These are phyloP conservation scores for Archilochus colubris DNA, from an alignment of 2,113 vertebrate species.

Conservation along the genomic window DNA sequence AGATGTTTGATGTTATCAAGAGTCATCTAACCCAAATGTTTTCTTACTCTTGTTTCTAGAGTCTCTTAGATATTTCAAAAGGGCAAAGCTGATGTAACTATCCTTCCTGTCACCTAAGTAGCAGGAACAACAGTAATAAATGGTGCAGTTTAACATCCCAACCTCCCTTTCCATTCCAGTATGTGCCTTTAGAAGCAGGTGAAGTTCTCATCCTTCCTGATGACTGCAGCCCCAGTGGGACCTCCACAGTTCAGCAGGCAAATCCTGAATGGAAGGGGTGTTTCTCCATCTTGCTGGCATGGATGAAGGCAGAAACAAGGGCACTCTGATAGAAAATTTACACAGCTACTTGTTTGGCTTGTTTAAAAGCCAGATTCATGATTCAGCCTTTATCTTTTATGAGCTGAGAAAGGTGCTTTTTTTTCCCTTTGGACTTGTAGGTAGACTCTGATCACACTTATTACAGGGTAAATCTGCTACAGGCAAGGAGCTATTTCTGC, in stretches of 20 bases:
- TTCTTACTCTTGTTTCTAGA: background rate
- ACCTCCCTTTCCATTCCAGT: background rate
- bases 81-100: background rate
- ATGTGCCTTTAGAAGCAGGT: background rate
- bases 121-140: background rate
- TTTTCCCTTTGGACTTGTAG: background rate
- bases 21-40: background rate
- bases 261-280: background rate
- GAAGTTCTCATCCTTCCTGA: background rate
- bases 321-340: background rate
- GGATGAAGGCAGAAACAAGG: background rate
- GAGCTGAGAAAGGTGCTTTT: background rate
- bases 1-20: background rate
- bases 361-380: background rate
- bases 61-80: background rate
- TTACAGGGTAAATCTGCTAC: background rate
- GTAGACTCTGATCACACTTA: slow-evolving; percentile 14
- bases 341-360: background rate
- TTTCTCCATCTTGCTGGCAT: background rate
- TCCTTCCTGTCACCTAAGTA: background rate
- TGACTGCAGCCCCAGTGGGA: fast-evolving
- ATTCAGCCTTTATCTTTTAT: slow-evolving; percentile 2
- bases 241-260: background rate
- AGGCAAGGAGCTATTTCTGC: background rate
- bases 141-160: background rate